These are phyloP conservation scores for chimpanzee (Pan troglodytes) DNA, from an alignment of 2,113 vertebrate genomes.

Conservation along the genomic window NHGRI_mPanTro3-v2.1_pri NC_072398.2:35789501-35790000, in stretches of 20 bases:
- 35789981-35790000: conserved; percentile 99
- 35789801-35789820: conserved; percentile 99
- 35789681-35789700: conserved; percentile 95
- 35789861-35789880: conserved; percentile 95
- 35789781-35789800: conserved; percentile 98
- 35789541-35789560: conserved; percentile 85
- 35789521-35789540: conserved; percentile 86
- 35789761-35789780: conserved; percentile 93
- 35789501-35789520: conserved; percentile 71
- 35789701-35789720: conserved; percentile 98
- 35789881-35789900: conserved; percentile 99
- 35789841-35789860: conserved; percentile 92
- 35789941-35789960: conserved; percentile 99
- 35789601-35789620: conserved; percentile 86
- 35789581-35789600: conserved; percentile 73
- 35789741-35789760: conserved; percentile 99
- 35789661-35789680: conserved; percentile 91
- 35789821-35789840: conserved; percentile 93
- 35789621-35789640: conserved; percentile 90
- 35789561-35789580: not conserved
- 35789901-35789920: conserved; percentile 99
- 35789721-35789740: conserved; percentile 98
- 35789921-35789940: conserved; percentile 99
- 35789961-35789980: conserved; percentile 99
- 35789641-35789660: conserved; percentile 89